These are phyloP conservation scores for Chrysolina haemoptera DNA, from an alignment of 2,888 invertebrate genomes.

Conservation along the genomic window DNA sequence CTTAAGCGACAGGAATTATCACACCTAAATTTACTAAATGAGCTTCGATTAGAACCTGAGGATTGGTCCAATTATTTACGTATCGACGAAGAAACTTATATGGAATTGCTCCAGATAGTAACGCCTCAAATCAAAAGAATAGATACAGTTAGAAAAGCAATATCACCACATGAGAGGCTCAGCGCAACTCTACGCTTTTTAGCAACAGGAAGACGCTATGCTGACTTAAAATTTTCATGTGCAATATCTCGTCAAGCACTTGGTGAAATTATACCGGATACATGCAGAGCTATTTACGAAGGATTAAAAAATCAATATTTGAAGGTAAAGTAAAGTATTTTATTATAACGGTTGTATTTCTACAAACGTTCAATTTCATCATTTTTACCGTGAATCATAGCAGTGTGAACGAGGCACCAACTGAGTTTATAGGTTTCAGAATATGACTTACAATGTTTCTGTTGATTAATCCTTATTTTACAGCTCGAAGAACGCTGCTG, in stretches of 20 bases:
- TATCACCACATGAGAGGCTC: conserved; percentile 53
- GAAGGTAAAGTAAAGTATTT: conserved; percentile 12
- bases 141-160: conserved; percentile 52
- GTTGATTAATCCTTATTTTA: too few species aligned
- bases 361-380: too few species aligned
- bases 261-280: conserved; percentile 48
- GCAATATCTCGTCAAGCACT: conserved; percentile 50
- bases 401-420: too few species aligned
- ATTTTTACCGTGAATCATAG: too few species aligned
- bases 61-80: conserved; percentile 25
- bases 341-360: too few species aligned
- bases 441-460: too few species aligned
- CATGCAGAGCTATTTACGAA: conserved; percentile 31
- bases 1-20: background rate
- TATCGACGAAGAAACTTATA: conserved; percentile 4
- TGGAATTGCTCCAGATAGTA: conserved; percentile 30
- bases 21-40: conserved; percentile 15
- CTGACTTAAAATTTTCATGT: conserved; percentile 52
- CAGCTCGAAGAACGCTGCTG: too few species aligned
- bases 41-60: conserved; percentile 18
- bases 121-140: conserved; percentile 39
- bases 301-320: conserved; percentile 28
- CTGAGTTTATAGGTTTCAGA: too few species aligned
- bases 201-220: conserved; percentile 55
- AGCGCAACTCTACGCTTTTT: conserved; percentile 50